Base-by-base conservation (phyloP, 2,797 vertebrate species). In the Takifugu rubripes region DNA sequence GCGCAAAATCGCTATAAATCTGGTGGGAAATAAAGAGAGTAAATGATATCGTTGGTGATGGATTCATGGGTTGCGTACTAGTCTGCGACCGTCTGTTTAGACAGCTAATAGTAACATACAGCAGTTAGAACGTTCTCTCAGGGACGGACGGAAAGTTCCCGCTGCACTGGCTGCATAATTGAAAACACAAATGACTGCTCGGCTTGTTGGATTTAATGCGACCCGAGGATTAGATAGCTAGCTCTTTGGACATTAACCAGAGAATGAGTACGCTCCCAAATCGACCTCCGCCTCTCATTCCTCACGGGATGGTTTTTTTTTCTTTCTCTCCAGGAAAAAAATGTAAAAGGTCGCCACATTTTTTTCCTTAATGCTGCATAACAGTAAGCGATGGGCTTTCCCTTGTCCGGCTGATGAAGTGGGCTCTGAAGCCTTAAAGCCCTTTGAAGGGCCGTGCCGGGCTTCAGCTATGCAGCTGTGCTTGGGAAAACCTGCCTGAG, bases 221-320 rank as follows among this genome's bases (percentile, higher is more conserved):
- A 79, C 84, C 79, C 52, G 53, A 79, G 87, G 88, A 91, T 91
- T 90, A 90, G 78, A 83, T 63, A 68, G 83, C 56, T 75, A 82
- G 82, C 83, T 82, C 72, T 74, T 64, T 80, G 80, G 89, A 91
- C 88, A 88, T 90, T 89, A 90, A 89, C 84, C 88, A 89, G 89
- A 87, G 85, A 81, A 82, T 85, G 85, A 89, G 81, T 84, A 82
- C 64, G 75, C 78, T 82, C 61, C 79, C 67, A 68, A 78, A 79
- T 64, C 75, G 51, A 84, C 78, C 81, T 81, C 77, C 62, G 66
- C 72, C 81, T 84, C 74, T 72, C 82, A 79, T 86, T 88, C 82
- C 77, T 88, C 83, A 84, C 51, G 61, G 75, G 71, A 66, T 66
- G 49, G 44, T 72, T 78, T 72, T 82, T 52, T 72, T 78, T 71